phyloP scores from a whole-genome alignment of 2,888 invertebrate genomes.

The Scrobipalpa atriplicella region DNA sequence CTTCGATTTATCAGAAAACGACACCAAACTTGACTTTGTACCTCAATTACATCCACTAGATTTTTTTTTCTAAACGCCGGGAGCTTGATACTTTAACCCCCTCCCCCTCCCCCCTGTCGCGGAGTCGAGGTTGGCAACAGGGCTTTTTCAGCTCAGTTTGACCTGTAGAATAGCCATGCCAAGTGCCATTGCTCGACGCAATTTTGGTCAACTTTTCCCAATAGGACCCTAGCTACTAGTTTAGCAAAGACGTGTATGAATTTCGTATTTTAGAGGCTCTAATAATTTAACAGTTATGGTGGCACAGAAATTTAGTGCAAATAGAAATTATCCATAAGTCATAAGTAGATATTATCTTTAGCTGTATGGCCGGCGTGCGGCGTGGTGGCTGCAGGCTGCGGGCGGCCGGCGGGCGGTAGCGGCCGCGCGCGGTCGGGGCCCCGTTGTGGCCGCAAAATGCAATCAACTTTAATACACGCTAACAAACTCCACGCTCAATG shows the following conservation, averaged over 20 bases:
- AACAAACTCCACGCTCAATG: conserved; percentile 24
- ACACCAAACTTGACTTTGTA: too few relatives aligned
- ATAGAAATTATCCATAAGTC: conserved; percentile 9
- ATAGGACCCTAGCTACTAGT: background rate
- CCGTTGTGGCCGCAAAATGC: conserved; percentile 34
- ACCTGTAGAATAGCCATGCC: too few relatives aligned
- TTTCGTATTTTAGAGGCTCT: background rate
- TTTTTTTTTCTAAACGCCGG: too few relatives aligned
- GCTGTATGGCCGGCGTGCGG: background rate
- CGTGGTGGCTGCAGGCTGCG: background rate
- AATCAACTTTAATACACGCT: conserved; percentile 37
- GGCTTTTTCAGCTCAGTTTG: too few relatives aligned
- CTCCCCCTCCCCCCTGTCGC: too few relatives aligned
- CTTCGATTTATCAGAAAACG: too few relatives aligned
- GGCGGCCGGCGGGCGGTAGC: background rate
- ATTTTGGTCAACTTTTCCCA: too few relatives aligned
- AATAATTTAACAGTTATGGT: background rate
- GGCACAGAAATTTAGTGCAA: background rate
- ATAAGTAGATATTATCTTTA: conserved; percentile 13
- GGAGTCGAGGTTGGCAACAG: too few relatives aligned
- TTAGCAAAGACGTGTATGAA: background rate
- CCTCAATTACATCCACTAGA: too few relatives aligned
- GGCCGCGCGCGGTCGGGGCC: conserved; percentile 24
- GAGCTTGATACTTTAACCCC: too few relatives aligned
- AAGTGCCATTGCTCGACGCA: too few relatives aligned